Percentiles rank a stretch among this genome's conserved stretches.
phyloP scores from a whole-genome alignment of 2,888 invertebrate species.

The Pollenia amentaria region DNA sequence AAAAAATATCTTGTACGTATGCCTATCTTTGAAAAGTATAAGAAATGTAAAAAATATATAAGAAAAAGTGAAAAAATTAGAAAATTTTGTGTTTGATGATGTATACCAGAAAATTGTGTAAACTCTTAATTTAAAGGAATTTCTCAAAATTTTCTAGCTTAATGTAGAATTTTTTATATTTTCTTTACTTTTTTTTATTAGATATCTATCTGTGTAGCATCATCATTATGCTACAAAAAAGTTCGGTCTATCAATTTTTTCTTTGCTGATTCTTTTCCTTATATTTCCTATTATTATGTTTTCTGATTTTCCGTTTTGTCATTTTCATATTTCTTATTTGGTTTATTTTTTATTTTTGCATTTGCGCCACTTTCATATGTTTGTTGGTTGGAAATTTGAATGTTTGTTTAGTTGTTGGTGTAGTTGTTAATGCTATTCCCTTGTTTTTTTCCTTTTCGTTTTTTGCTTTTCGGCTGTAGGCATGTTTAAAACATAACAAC shows the following conservation, averaged over 20 bases:
- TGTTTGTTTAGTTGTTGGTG: slow-evolving; percentile 10
- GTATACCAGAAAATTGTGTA: background rate
- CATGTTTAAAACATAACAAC: slow-evolving; percentile 50
- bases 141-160: background rate
- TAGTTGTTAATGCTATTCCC: slow-evolving; percentile 19
- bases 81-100: background rate
- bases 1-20: slow-evolving; percentile 61
- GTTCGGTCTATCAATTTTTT: slow-evolving; percentile 44
- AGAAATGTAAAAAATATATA: slow-evolving; percentile 16
- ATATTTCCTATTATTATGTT: slow-evolving; percentile 56
- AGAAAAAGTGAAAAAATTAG: slow-evolving; percentile 28
- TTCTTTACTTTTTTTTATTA: slow-evolving; percentile 4
- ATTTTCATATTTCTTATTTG: slow-evolving; percentile 40
- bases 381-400: slow-evolving; percentile 50
- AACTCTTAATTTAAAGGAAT: slow-evolving; percentile 11
- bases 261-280: slow-evolving; percentile 39
- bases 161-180: background rate
- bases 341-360: slow-evolving; percentile 54
- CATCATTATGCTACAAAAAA: slow-evolving; percentile 63
- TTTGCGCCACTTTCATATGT: slow-evolving; percentile 67
- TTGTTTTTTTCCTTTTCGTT: background rate
- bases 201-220: slow-evolving; percentile 59
- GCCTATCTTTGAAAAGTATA: slow-evolving; percentile 8
- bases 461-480: slow-evolving; percentile 14
- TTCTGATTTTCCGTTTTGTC: slow-evolving; percentile 61